Evolutionary conservation across 2,797 vertebrate genomes (phyloP).

Genomic region (Pseudochaenichthys georgianus): DNA sequence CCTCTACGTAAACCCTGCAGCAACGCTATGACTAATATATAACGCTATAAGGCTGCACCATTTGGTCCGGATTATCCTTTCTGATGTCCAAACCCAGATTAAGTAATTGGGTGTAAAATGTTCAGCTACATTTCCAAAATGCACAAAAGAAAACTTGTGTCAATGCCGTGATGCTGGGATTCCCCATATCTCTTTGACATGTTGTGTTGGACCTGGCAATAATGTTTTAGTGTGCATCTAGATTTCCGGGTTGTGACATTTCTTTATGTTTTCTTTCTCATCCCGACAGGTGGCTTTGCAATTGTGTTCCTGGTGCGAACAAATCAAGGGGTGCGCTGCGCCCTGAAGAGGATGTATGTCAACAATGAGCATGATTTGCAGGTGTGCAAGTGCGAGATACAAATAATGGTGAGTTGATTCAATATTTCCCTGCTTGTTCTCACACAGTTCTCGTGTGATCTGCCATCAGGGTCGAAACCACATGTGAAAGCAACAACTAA

Average conservation of each 20-base stretch:
- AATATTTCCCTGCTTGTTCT: constrained; percentile 4
- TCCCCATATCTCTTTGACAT: background rate
- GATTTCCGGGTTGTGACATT: background rate
- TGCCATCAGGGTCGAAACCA: background rate
- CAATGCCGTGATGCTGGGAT: background rate
- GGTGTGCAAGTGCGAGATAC: constrained; percentile 97
- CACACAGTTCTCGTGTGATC: background rate
- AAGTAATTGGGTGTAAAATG: constrained; percentile 23
- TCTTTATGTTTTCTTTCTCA: constrained; percentile 9
- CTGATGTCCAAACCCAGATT: constrained; percentile 37
- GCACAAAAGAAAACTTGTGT: background rate
- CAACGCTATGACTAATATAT: constrained; percentile 82
- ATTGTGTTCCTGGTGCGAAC: constrained; percentile 96
- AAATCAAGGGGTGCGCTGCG: constrained; percentile 93
- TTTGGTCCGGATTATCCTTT: constrained; percentile 53
- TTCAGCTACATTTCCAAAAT: constrained; percentile 17
- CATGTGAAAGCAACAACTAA: background rate
- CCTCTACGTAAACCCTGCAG: constrained; percentile 74
- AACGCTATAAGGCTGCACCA: constrained; percentile 68
- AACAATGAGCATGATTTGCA: constrained; percentile 97
- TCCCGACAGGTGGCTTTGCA: constrained; percentile 92
- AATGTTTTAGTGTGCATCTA: background rate
- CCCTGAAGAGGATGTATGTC: constrained; percentile 99
- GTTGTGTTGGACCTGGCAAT: background rate
- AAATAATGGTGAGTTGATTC: constrained; percentile 94